phyloP scores from a whole-genome alignment of 2,113 vertebrate genomes.

The Daphoenositta chrysoptera region DNA sequence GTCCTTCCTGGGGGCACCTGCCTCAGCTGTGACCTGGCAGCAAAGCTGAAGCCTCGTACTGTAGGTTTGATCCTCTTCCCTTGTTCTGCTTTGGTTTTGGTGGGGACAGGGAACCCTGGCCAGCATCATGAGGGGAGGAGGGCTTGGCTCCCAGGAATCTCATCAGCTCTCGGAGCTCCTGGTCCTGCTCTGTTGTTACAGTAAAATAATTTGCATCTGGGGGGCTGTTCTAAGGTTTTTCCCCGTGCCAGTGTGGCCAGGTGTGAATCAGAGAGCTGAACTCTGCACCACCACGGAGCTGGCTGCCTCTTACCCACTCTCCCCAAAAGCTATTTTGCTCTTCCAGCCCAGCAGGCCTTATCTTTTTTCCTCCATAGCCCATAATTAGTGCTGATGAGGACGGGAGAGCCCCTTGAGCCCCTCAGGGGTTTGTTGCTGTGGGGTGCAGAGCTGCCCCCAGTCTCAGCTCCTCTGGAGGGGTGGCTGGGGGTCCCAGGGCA shows the following conservation, averaged over 20 bases:
- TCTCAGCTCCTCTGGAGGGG: background rate
- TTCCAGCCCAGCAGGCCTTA: background rate
- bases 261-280: background rate
- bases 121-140: rapidly evolving
- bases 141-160: background rate
- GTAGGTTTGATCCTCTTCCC: background rate
- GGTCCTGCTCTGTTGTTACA: background rate
- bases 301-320: background rate
- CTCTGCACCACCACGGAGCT: background rate
- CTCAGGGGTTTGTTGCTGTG: background rate
- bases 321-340: background rate
- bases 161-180: background rate
- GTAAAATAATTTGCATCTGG: background rate
- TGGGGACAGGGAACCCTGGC: background rate
- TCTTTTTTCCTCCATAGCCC: background rate
- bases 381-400: background rate
- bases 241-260: rapidly evolving
- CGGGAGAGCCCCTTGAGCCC: background rate
- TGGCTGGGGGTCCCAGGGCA: background rate
- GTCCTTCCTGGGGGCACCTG: rapidly evolving
- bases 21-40: background rate
- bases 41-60: background rate
- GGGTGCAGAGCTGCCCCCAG: background rate
- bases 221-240: background rate
- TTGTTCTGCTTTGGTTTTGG: background rate